Evolutionary conservation across 2,797 vertebrate genomes (phyloP).

Genomic region (Huso huso): DNA sequence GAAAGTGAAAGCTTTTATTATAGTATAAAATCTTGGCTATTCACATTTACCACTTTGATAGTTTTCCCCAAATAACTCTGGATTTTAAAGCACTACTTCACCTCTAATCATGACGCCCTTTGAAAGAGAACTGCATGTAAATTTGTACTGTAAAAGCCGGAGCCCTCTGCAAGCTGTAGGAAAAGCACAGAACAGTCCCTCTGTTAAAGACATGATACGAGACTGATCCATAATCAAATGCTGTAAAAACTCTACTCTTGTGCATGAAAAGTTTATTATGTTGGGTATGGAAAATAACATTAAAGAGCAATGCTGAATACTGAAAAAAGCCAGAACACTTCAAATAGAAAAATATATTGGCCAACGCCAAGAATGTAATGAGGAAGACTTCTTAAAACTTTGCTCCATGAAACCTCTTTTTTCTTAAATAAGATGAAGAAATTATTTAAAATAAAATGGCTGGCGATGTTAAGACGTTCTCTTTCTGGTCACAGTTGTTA

Average conservation of each 20-base stretch:
- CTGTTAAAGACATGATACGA: constrained; percentile 8
- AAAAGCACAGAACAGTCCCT: constrained; percentile 27
- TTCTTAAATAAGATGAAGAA: constrained; percentile 21
- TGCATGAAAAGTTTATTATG: constrained; percentile 16
- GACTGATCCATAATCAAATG: constrained; percentile 10
- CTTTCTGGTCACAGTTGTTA: constrained; percentile 29
- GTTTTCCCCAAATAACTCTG: constrained; percentile 30
- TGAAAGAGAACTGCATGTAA: constrained; percentile 15
- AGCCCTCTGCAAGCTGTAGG: constrained; percentile 23
- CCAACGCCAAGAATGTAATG: constrained; percentile 6
- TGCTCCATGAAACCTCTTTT: constrained; percentile 31
- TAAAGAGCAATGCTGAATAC: constrained; percentile 24
- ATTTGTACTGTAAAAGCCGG: constrained; percentile 20
- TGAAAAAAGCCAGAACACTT: constrained; percentile 17
- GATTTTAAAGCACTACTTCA: constrained; percentile 26
- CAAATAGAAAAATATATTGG: constrained; percentile 37
- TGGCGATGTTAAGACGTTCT: constrained; percentile 22
- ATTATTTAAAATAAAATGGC: constrained; percentile 29
- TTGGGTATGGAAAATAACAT: neutral
- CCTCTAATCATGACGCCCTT: constrained; percentile 18
- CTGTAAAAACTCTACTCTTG: constrained; percentile 13
- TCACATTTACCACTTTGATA: constrained; percentile 36
- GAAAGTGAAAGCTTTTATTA: constrained; percentile 20
- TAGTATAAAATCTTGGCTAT: constrained; percentile 19
- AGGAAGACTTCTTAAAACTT: neutral